phyloP scores from a whole-genome alignment of 2,113 vertebrate species.

The Athene cunicularia region DNA sequence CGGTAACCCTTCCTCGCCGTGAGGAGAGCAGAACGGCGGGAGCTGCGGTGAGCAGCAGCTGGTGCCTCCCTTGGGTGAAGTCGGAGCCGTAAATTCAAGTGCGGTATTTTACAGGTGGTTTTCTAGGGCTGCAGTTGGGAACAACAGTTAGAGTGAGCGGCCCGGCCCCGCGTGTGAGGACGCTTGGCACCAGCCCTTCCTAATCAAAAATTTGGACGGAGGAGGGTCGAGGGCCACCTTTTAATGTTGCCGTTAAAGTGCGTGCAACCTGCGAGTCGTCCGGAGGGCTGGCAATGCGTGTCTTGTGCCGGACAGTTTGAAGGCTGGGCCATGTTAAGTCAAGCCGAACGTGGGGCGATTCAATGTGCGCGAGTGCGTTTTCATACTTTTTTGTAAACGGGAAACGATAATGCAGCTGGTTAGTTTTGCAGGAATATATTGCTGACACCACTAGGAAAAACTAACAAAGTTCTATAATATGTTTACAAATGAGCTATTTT shows the following conservation, averaged over 20 bases:
- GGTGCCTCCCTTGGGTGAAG: background rate
- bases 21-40: background rate
- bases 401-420: constrained; percentile 1
- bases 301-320: background rate
- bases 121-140: background rate
- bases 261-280: background rate
- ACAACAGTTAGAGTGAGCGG: background rate
- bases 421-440: constrained; percentile 39
- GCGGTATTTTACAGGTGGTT: background rate
- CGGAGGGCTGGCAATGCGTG: background rate
- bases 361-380: background rate
- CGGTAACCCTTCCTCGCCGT: fast-evolving
- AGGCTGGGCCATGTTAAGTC: background rate
- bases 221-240: background rate
- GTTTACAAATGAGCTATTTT: constrained; percentile 66
- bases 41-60: background rate
- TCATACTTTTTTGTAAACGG: background rate
- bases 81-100: background rate
- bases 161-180: fast-evolving
- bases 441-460: constrained; percentile 58
- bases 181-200: background rate
- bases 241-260: background rate
- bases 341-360: background rate
- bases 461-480: constrained; percentile 54
- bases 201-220: background rate